Evolutionary conservation across 2,888 invertebrate species (phyloP).

Genomic region (Tribolium freemani): DNA sequence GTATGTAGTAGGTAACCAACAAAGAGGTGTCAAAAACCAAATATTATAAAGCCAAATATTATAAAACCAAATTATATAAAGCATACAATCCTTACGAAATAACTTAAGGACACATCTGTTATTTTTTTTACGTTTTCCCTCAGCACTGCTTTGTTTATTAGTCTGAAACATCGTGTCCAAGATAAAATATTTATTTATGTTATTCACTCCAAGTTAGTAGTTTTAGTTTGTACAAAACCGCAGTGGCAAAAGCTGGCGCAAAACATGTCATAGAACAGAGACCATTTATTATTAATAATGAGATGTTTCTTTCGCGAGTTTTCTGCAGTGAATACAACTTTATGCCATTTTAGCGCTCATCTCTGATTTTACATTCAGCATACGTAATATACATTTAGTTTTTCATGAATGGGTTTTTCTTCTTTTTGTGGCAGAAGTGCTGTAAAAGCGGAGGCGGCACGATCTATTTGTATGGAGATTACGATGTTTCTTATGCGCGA

Average conservation of each 20-base stretch:
- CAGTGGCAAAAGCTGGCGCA: background rate
- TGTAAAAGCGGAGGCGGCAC: slow-evolving; percentile 19
- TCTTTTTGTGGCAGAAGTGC: background rate
- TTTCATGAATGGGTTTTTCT: background rate
- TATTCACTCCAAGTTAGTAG: too few species aligned
- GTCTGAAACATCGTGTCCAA: too few species aligned
- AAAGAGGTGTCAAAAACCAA: too few species aligned
- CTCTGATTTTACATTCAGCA: background rate
- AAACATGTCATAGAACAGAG: background rate
- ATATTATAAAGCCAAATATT: too few species aligned
- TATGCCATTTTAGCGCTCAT: background rate
- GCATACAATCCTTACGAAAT: too few species aligned
- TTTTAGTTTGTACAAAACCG: too few species aligned
- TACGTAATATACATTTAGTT: background rate
- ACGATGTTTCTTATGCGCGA: slow-evolving; percentile 44
- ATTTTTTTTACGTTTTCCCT: too few species aligned
- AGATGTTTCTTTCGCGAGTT: background rate
- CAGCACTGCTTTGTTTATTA: too few species aligned
- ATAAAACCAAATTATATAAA: too few species aligned
- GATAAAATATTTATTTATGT: too few species aligned
- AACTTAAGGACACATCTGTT: too few species aligned
- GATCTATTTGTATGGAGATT: slow-evolving; percentile 36
- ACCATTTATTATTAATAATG: background rate
- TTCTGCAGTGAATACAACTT: background rate
- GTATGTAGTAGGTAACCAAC: too few species aligned